These are phyloP conservation scores for Pharmacophagus antenor DNA, from an alignment of 2,888 invertebrate genomes.

Conservation along the genomic window DNA sequence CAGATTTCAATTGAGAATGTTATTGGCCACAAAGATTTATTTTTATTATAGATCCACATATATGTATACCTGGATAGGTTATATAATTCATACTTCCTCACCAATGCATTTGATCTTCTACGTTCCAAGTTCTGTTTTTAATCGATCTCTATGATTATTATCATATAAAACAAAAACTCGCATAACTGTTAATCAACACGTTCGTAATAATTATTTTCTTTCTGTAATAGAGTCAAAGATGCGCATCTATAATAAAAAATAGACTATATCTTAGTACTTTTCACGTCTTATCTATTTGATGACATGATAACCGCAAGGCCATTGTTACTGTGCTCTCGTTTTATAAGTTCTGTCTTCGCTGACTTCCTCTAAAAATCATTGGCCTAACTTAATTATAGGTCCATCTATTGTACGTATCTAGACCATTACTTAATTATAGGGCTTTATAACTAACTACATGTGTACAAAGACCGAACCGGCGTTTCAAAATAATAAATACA, in stretches of 20 bases:
- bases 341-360: conserved; percentile 19
- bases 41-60: too few relatives aligned
- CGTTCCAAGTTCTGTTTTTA: too few relatives aligned
- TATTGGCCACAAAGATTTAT: too few relatives aligned
- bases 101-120: too few relatives aligned
- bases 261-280: conserved; percentile 2
- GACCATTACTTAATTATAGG: background rate
- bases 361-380: conserved; percentile 3
- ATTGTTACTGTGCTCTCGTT: conserved; percentile 25
- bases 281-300: conserved; percentile 22
- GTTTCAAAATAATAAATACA: background rate
- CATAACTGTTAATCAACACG: too few relatives aligned
- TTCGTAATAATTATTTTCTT: background rate
- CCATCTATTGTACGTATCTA: background rate
- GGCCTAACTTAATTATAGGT: conserved; percentile 6
- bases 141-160: too few relatives aligned
- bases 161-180: too few relatives aligned
- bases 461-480: too few relatives aligned
- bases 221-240: background rate
- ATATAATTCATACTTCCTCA: too few relatives aligned
- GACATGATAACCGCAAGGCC: conserved; percentile 27
- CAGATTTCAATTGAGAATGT: too few relatives aligned
- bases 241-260: background rate
- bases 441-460: background rate
- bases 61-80: too few relatives aligned